A percentile compares a stretch with the other conserved stretches of the same genome.
These are phyloP conservation scores for Caenorhabditis elegans DNA, from an alignment of 1,140 invertebrate genomes.

Conservation along the genomic window DNA sequence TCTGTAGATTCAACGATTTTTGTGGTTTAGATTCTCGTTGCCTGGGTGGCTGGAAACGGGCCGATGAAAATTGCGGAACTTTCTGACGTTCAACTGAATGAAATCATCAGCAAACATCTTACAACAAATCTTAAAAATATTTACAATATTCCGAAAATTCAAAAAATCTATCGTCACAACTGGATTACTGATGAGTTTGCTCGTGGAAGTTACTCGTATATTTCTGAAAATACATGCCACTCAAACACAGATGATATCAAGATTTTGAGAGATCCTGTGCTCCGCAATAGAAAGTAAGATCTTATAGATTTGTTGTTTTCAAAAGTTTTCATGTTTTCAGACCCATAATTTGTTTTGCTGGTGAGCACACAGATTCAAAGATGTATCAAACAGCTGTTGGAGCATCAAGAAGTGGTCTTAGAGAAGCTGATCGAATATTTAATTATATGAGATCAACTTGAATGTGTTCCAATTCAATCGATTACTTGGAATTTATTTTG, in stretches of 20 bases:
- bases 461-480: too few species aligned
- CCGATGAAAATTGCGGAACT: neutral
- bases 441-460: neutral
- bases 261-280: constrained; percentile 1
- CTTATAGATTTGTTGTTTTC: neutral
- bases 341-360: constrained; percentile 43
- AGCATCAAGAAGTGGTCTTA: constrained; percentile 34
- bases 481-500: too few species aligned
- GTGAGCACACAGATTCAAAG: constrained; percentile 38
- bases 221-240: neutral
- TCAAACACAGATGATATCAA: neutral
- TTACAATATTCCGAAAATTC: neutral
- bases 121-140: neutral
- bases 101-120: neutral
- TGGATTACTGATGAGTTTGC: constrained; percentile 26
- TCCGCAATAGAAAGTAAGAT: neutral
- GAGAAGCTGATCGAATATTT: constrained; percentile 39
- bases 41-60: constrained; percentile 28
- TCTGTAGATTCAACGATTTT: too few species aligned
- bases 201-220: constrained; percentile 35
- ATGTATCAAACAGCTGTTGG: constrained; percentile 48
- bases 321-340: neutral
- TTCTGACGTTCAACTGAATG: neutral
- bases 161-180: constrained; percentile 27
- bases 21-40: constrained; percentile 30